These are phyloP conservation scores for Nowickia ferox DNA, from an alignment of 2,888 invertebrate genomes.

Conservation along the genomic window DNA sequence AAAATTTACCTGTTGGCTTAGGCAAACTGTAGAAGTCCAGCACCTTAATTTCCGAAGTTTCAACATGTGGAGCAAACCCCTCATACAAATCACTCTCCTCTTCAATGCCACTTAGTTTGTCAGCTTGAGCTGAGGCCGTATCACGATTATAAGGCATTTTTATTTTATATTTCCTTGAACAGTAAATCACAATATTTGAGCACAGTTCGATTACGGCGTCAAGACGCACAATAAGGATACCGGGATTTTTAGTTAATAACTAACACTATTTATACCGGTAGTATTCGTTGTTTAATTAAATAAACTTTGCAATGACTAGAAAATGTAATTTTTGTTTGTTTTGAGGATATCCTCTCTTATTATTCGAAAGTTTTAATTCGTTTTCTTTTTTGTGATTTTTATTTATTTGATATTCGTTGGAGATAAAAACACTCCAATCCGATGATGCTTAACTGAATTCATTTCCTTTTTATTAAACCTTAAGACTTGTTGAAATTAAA, in stretches of 20 bases:
- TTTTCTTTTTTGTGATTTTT: constrained; percentile 24
- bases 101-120: constrained; percentile 89
- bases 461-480: constrained; percentile 75
- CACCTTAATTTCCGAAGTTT: constrained; percentile 89
- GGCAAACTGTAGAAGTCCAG: constrained; percentile 81
- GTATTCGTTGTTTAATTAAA: constrained; percentile 55
- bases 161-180: constrained; percentile 10
- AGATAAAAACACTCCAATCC: constrained; percentile 83
- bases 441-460: constrained; percentile 83
- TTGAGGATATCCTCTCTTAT: neutral
- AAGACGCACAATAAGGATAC: neutral
- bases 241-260: constrained; percentile 20
- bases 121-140: constrained; percentile 84
- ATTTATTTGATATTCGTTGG: constrained; percentile 77
- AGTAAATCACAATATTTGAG: constrained; percentile 3
- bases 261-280: constrained; percentile 31
- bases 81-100: constrained; percentile 90
- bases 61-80: constrained; percentile 92
- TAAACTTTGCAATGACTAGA: constrained; percentile 76
- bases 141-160: constrained; percentile 82
- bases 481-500: constrained; percentile 56
- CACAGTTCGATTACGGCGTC: constrained; percentile 20
- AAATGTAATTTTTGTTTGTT: constrained; percentile 26
- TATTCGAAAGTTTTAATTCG: constrained; percentile 31
- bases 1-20: constrained; percentile 80